Conservation (phyloP, 2,113 vertebrate genomes). For the Spea bombifrons region DNA sequence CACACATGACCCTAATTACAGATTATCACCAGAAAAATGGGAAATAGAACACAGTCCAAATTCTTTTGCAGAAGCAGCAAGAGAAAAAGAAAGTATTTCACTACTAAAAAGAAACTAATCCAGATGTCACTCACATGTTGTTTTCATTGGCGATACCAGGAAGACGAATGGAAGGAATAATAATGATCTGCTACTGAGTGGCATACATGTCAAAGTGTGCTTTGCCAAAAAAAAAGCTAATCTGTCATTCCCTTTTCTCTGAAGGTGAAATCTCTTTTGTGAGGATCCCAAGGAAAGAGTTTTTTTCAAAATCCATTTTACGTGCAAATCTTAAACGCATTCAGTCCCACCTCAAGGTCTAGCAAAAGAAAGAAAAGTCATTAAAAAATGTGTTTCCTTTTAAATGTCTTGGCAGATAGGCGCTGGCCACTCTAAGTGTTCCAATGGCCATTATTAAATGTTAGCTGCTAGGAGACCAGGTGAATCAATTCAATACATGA, state of each 20-base stretch:
- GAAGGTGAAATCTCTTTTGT: no score
- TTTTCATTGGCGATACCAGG: constrained; percentile 1
- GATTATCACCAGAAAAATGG: background rate
- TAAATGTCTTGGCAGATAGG: no score
- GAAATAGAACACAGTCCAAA: background rate
- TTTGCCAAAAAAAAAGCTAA: background rate
- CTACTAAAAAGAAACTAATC: background rate
- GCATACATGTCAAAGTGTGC: background rate
- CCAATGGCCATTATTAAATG: background rate
- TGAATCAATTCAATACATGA: no score
- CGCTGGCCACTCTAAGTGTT: no score
- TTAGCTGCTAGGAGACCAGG: background rate
- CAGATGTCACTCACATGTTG: constrained; percentile 10
- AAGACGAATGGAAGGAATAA: background rate
- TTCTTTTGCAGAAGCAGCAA: constrained; percentile 1
- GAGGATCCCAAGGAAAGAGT: no score
- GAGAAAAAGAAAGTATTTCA: background rate
- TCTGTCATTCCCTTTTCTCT: no score
- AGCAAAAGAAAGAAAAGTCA: background rate
- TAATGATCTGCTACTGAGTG: background rate
- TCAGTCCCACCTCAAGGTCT: background rate
- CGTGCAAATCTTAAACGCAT: no score
- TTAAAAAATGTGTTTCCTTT: no score
- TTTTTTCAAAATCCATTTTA: no score
- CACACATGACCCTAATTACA: constrained; percentile 22